phyloP scores from a whole-genome alignment of 1,140 invertebrate genomes.

The Drosophila sulfurigaster region DNA sequence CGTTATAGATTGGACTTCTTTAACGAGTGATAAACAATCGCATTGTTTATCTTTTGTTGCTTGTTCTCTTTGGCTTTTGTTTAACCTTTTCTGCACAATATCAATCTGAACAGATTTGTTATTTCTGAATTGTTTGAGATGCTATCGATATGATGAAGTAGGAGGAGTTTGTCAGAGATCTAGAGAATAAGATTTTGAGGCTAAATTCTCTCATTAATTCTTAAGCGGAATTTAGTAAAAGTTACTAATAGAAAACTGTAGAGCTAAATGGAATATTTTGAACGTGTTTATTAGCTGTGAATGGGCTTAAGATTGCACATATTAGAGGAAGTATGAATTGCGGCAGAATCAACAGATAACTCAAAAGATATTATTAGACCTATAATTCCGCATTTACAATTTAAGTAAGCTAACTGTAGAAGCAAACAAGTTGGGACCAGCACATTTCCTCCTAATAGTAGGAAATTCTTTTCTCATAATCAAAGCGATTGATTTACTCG shows the following conservation, averaged over 20 bases:
- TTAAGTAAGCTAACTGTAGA: conserved; percentile 1
- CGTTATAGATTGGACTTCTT: conserved; percentile 59
- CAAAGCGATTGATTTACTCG: conserved; percentile 28
- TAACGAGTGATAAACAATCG: conserved; percentile 33
- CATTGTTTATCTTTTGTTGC: conserved; percentile 9
- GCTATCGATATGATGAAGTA: conserved; percentile 2
- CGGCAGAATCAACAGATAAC: no score
- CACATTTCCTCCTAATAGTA: neutral
- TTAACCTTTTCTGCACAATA: conserved; percentile 33
- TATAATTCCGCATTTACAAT: no score
- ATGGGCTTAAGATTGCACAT: no score
- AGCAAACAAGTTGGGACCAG: neutral
- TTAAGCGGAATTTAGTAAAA: neutral
- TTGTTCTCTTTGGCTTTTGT: neutral
- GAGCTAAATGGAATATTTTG: neutral
- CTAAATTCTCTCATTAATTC: neutral
- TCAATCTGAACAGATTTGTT: conserved; percentile 23
- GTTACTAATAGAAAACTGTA: neutral
- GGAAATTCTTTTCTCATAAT: conserved; percentile 24
- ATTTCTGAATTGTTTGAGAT: conserved; percentile 2
- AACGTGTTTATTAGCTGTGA: no score
- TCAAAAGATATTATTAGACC: no score
- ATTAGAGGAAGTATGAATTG: no score
- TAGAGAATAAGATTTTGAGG: neutral
- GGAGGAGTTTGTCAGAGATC: neutral